Percentiles rank a stretch among this genome's conserved stretches.
phyloP scores from a whole-genome alignment of 1,140 invertebrate species.

The Caenorhabditis brenneri region DNA sequence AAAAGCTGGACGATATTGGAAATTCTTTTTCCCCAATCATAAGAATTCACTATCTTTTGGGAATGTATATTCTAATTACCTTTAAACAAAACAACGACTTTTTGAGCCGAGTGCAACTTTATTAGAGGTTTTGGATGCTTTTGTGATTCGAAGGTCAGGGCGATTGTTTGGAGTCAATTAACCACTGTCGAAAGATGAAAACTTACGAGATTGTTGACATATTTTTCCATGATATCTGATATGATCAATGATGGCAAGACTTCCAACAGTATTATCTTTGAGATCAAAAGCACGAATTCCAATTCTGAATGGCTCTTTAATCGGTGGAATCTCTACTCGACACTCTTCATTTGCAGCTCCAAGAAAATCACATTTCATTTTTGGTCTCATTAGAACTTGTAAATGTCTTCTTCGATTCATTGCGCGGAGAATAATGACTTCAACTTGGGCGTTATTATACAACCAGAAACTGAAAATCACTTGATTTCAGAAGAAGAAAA shows the following conservation, averaged over 20 bases:
- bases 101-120: no score
- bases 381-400: slow-evolving; percentile 52
- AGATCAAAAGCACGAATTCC: slow-evolving; percentile 57
- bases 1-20: no score
- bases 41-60: no score
- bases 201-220: slow-evolving; percentile 55
- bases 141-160: no score
- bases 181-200: background rate
- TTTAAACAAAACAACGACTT: no score
- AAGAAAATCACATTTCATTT: slow-evolving; percentile 57
- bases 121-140: no score
- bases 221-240: slow-evolving; percentile 54
- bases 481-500: background rate
- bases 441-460: slow-evolving; percentile 57
- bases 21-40: no score
- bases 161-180: no score
- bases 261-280: slow-evolving; percentile 51
- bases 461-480: slow-evolving; percentile 55
- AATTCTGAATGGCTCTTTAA: slow-evolving; percentile 57
- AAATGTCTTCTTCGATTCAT: slow-evolving; percentile 49
- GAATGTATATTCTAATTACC: no score
- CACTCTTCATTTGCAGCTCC: slow-evolving; percentile 54
- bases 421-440: slow-evolving; percentile 55
- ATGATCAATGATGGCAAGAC: slow-evolving; percentile 54
- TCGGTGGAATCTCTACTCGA: slow-evolving; percentile 51